Conservation (phyloP, 2,113 vertebrate species). For the Motacilla alba region DNA sequence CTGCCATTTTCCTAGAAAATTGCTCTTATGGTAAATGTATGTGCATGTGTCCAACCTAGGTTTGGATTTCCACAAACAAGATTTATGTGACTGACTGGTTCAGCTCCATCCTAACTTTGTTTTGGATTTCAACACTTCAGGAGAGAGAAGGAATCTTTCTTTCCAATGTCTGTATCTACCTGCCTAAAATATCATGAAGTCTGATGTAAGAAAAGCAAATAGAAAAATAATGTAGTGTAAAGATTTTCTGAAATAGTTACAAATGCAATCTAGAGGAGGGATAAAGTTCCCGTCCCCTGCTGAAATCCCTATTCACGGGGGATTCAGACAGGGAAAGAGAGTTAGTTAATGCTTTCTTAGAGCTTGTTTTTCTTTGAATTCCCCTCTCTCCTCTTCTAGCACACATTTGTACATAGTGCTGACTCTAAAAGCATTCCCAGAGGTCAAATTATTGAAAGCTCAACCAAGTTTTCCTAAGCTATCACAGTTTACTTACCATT, state of each 20-base stretch:
- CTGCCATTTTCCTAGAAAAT: not conserved
- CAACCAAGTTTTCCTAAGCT: constrained; percentile 60
- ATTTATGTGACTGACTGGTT: not conserved
- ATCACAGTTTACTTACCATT: constrained; percentile 47
- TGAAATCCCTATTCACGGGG: not conserved
- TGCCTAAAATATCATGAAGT: constrained; percentile 1
- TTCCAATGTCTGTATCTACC: not conserved
- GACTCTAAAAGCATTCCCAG: constrained; percentile 38
- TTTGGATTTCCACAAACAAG: not conserved
- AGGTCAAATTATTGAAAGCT: constrained; percentile 60
- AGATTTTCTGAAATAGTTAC: constrained; percentile 5
- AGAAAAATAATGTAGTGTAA: not conserved
- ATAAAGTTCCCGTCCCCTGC: not conserved
- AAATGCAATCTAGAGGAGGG: not conserved
- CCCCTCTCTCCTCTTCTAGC: not conserved
- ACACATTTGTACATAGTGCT: constrained; percentile 23
- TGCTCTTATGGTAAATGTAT: not conserved
- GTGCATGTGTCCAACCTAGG: not conserved
- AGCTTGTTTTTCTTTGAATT: constrained; percentile 51
- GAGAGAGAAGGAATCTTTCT: not conserved
- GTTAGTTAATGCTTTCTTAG: constrained; percentile 27
- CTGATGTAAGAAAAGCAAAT: constrained; percentile 17
- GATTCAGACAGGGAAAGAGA: not conserved
- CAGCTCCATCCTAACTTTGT: not conserved
- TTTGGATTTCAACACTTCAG: constrained; percentile 1